Evolutionary conservation across 37 sponge, comb jelly and placozoan genomes (phyloP).

Genomic region (Tethya wilhelma): DNA sequence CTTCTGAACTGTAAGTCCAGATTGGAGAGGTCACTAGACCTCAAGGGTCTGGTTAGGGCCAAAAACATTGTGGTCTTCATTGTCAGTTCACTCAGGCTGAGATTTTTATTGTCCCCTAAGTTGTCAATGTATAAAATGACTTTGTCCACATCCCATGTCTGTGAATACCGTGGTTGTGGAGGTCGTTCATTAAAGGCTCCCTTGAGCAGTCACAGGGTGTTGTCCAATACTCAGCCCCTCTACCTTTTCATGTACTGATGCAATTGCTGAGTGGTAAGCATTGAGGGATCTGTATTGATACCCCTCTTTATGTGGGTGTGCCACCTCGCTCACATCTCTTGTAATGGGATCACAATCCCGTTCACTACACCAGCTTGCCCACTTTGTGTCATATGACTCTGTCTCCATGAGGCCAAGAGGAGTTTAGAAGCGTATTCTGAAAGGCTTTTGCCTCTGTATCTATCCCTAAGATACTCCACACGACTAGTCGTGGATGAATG

Average conservation of each 20-base stretch:
- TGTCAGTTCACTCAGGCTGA: slow-evolving; percentile 17
- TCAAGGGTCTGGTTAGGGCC: slow-evolving; percentile 42
- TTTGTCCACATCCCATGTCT: slow-evolving; percentile 47
- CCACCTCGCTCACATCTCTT: slow-evolving; percentile 42
- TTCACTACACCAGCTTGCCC: slow-evolving; percentile 51
- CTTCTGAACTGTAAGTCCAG: slow-evolving; percentile 32
- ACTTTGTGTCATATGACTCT: slow-evolving; percentile 29
- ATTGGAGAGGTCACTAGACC: slow-evolving; percentile 28
- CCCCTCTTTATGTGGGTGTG: slow-evolving; percentile 34
- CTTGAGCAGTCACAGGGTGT: slow-evolving; percentile 48
- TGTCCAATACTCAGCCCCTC: slow-evolving; percentile 47
- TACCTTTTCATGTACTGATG: slow-evolving; percentile 45
- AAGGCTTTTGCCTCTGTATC: slow-evolving; percentile 18
- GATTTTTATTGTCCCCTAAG: slow-evolving; percentile 20
- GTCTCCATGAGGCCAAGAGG: slow-evolving; percentile 50
- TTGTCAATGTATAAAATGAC: slow-evolving; percentile 24
- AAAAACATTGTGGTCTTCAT: too few species aligned
- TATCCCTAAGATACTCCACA: slow-evolving; percentile 58
- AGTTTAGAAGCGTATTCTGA: slow-evolving; percentile 36
- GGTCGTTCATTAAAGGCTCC: slow-evolving; percentile 41
- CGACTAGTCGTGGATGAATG: slow-evolving; percentile 31
- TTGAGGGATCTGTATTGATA: slow-evolving; percentile 56
- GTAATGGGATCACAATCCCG: slow-evolving; percentile 47
- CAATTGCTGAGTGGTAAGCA: slow-evolving; percentile 48
- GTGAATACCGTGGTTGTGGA: slow-evolving; percentile 22